Percentiles rank a stretch among this genome's conserved stretches.
phyloP scores from a whole-genome alignment of 2,113 vertebrate species.

The Pelmatolapia mariae region DNA sequence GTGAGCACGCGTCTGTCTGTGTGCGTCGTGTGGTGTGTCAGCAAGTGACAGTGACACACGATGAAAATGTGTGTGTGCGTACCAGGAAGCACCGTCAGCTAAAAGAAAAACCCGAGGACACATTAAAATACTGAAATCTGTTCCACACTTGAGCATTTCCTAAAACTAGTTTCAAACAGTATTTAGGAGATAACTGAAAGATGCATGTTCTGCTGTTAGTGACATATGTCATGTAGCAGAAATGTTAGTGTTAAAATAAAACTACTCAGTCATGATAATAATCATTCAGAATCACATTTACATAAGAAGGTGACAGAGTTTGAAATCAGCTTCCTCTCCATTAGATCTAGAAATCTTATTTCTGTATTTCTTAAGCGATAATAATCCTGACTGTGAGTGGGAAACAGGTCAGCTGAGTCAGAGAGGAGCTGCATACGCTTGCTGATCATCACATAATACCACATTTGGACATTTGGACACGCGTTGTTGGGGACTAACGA shows the following conservation, averaged over 20 bases:
- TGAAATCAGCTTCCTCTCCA: background rate
- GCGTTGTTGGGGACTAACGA: background rate
- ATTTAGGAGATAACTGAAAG: background rate
- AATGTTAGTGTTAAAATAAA: background rate
- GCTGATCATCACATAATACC: background rate
- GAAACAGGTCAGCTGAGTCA: background rate
- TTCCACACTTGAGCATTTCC: background rate
- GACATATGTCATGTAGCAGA: background rate
- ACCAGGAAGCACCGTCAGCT: background rate
- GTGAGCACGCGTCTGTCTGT: background rate
- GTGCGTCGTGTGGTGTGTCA: background rate
- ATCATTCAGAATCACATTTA: background rate
- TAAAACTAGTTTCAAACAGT: background rate
- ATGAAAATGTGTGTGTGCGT: background rate
- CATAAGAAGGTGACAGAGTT: background rate
- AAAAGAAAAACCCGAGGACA: background rate
- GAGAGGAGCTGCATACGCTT: background rate
- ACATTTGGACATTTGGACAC: background rate
- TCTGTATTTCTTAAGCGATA: background rate
- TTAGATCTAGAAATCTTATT: fast-evolving
- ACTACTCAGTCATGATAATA: background rate
- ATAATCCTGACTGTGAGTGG: background rate
- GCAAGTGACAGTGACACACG: background rate
- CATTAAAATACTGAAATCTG: background rate
- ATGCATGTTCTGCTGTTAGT: background rate